phyloP scores from a whole-genome alignment of 35 echinoderm and acorn worm species.

The Ophiothrix spiculata region DNA sequence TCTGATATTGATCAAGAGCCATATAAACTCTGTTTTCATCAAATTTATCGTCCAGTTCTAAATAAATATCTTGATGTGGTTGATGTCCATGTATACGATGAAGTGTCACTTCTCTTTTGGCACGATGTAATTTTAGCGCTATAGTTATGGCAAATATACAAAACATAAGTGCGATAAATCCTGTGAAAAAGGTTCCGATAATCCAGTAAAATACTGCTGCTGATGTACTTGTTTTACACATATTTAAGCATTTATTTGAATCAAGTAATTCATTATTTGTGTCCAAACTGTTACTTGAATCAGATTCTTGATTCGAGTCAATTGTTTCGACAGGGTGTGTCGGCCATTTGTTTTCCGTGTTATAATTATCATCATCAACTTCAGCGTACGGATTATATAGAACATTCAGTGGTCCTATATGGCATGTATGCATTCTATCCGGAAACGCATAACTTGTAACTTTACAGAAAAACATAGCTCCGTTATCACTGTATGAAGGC shows the following conservation, averaged over 20 bases:
- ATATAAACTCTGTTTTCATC: constrained; percentile 2
- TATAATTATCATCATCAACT: not conserved
- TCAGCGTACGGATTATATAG: not conserved
- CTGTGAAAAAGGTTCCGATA: not conserved
- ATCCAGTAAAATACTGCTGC: not conserved
- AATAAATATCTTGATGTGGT: not conserved
- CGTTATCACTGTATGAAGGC: not conserved
- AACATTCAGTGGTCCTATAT: not conserved
- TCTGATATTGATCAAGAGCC: not conserved
- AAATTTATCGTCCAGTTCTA: not conserved
- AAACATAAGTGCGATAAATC: not conserved
- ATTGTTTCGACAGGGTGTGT: not conserved
- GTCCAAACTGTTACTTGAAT: not conserved
- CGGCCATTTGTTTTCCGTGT: not conserved
- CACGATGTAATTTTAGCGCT: not conserved
- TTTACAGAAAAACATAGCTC: constrained; percentile 7
- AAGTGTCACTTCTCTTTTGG: not conserved
- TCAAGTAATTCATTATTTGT: not conserved
- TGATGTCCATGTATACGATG: not conserved
- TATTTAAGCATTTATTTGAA: not conserved
- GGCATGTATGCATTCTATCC: not conserved
- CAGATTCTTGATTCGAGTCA: not conserved
- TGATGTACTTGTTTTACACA: not conserved
- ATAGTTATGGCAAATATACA: not conserved
- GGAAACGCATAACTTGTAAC: not conserved